phyloP scores from a whole-genome alignment of 2,113 vertebrate genomes.

The Misgurnus mizolepis region DNA sequence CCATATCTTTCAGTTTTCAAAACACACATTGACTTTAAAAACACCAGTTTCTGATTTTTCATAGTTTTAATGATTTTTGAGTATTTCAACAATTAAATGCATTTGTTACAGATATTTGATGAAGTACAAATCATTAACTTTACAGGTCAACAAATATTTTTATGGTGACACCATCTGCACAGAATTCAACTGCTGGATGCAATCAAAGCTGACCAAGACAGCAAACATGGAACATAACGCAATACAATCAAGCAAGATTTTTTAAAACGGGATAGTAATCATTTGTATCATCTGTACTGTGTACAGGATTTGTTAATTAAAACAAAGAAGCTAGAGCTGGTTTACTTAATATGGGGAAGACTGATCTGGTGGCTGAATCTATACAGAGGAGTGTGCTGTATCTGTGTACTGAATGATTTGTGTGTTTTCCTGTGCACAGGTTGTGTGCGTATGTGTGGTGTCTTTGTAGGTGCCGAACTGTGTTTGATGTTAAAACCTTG shows the following conservation, averaged over 20 bases:
- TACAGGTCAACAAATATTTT: slow-evolving; percentile 67
- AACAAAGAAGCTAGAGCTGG: slow-evolving; percentile 65
- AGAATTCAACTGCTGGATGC: slow-evolving; percentile 78
- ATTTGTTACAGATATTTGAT: background rate
- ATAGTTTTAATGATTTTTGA: no score
- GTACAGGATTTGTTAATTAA: slow-evolving; percentile 69
- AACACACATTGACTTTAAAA: no score
- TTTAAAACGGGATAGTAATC: slow-evolving; percentile 56
- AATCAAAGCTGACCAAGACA: slow-evolving; percentile 86
- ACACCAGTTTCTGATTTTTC: no score
- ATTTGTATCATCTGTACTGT: slow-evolving; percentile 71
- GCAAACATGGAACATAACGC: slow-evolving; percentile 47
- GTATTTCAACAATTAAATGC: background rate
- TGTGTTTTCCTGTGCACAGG: slow-evolving; percentile 63
- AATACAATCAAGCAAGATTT: slow-evolving; percentile 67
- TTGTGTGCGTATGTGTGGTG: slow-evolving; percentile 60
- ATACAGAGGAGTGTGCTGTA: slow-evolving; percentile 58
- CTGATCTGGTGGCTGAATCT: slow-evolving; percentile 71
- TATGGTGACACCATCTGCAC: slow-evolving; percentile 65
- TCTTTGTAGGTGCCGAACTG: slow-evolving; percentile 84
- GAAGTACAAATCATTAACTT: background rate
- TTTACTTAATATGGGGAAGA: slow-evolving; percentile 64
- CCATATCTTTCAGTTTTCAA: no score
- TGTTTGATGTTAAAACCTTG: slow-evolving; percentile 58
- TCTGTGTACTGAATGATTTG: slow-evolving; percentile 46